These are phyloP conservation scores for Rousettus leschenaultii DNA, from an alignment of 2,113 vertebrate species.

Conservation along the genomic window DNA sequence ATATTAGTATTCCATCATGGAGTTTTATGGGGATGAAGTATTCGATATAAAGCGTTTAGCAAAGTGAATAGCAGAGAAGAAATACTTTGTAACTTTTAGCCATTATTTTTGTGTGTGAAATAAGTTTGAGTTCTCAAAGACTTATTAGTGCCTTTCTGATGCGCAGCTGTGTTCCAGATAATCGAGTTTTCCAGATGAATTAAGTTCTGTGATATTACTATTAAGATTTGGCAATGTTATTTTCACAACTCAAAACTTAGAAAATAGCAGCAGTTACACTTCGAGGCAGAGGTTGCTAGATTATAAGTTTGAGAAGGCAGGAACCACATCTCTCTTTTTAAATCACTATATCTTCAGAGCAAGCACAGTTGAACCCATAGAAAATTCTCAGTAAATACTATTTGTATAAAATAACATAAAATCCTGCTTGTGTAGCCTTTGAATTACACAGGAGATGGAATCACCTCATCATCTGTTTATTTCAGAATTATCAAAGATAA, in stretches of 20 bases:
- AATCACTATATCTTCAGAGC: not conserved
- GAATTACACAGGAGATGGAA: not conserved
- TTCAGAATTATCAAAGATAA: not conserved
- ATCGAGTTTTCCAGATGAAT: not conserved
- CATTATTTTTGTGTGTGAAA: not conserved
- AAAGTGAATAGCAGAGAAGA: not conserved
- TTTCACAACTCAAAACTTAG: not conserved
- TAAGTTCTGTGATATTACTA: not conserved
- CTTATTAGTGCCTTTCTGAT: not conserved
- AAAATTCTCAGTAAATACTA: not conserved
- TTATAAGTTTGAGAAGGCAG: not conserved
- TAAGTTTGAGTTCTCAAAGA: conserved; percentile 1
- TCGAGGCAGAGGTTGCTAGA: not conserved
- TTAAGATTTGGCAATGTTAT: not conserved
- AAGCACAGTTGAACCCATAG: not conserved
- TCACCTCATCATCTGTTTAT: not conserved
- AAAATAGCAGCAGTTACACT: not conserved
- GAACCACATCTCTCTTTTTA: not conserved
- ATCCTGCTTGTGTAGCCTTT: not conserved
- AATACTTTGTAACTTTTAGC: not conserved
- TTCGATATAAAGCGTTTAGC: not conserved
- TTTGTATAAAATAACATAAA: not conserved
- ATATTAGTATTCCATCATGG: not conserved
- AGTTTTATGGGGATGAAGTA: not conserved
- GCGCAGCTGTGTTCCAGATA: not conserved